Conservation (phyloP, 2,888 invertebrate species). For the Drosophila nr. perissopoda region DNA sequence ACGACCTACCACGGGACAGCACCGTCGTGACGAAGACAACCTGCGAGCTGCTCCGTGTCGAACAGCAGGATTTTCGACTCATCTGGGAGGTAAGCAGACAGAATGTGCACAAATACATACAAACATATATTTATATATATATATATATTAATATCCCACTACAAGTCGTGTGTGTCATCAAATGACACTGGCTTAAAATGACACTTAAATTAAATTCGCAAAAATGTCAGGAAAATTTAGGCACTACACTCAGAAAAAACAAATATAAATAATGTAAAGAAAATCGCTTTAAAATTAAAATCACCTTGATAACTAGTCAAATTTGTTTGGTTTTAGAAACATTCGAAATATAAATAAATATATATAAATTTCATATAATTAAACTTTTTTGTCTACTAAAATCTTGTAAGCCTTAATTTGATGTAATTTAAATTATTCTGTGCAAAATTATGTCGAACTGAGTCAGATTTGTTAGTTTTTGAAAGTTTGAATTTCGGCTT, state of each 20-base stretch:
- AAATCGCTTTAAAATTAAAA: not conserved
- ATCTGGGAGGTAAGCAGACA: slow-evolving; percentile 90
- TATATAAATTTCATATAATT: no score
- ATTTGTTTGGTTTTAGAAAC: not conserved
- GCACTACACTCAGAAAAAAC: not conserved
- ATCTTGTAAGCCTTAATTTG: no score
- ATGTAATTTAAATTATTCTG: no score
- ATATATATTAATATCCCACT: slow-evolving; percentile 9
- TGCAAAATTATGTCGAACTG: no score
- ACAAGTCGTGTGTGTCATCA: slow-evolving; percentile 9
- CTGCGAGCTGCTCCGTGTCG: slow-evolving; percentile 90
- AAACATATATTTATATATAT: slow-evolving; percentile 2
- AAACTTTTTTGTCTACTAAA: no score
- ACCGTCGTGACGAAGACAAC: slow-evolving; percentile 90
- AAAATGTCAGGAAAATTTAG: not conserved
- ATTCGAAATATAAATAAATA: no score
- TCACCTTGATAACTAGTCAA: not conserved
- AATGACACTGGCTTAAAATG: slow-evolving; percentile 26
- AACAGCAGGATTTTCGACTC: slow-evolving; percentile 91
- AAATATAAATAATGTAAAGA: not conserved
- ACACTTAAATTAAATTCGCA: not conserved
- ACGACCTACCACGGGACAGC: slow-evolving; percentile 89
- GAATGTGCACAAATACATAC: not conserved
- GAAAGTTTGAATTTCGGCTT: not conserved
- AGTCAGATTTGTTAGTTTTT: not conserved